Conservation (phyloP, 1,140 invertebrate genomes). For the Cyclargus thomasi region DNA sequence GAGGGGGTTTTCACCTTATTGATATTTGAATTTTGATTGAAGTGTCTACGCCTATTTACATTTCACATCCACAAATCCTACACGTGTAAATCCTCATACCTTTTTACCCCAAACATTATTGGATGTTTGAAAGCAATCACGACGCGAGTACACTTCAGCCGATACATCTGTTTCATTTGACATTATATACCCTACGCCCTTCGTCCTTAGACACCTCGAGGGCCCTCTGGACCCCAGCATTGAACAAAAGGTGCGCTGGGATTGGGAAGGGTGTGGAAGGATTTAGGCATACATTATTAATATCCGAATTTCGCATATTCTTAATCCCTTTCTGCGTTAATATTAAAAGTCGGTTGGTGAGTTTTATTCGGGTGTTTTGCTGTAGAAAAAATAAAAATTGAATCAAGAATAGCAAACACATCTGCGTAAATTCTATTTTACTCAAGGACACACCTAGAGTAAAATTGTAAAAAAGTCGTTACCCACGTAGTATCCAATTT, state of each 20-base stretch:
- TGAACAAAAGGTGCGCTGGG: slow-evolving; percentile 25
- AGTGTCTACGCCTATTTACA: not conserved
- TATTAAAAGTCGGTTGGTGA: not conserved
- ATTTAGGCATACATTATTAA: slow-evolving; percentile 11
- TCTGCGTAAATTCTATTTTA: too few species aligned
- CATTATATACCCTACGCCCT: slow-evolving; percentile 23
- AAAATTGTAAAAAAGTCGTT: too few species aligned
- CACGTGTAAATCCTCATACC: not conserved
- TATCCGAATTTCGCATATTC: not conserved
- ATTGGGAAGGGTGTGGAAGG: slow-evolving; percentile 22
- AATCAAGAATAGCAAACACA: too few species aligned
- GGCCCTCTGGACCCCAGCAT: slow-evolving; percentile 25
- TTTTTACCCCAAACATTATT: slow-evolving; percentile 15
- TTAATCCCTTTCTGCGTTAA: not conserved
- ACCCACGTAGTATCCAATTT: too few species aligned
- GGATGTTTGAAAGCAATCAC: slow-evolving; percentile 29
- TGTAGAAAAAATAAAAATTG: too few species aligned
- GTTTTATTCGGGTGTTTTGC: not conserved
- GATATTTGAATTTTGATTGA: too few species aligned
- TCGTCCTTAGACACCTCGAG: slow-evolving; percentile 27
- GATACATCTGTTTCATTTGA: slow-evolving; percentile 37
- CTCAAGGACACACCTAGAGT: too few species aligned
- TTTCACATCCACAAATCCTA: not conserved
- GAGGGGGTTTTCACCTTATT: too few species aligned
- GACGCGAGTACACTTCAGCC: slow-evolving; percentile 26